Evolutionary conservation across 2,888 invertebrate species (phyloP), one percentile per base, ranked within the genome.

Genomic region (Elegia similella): DNA sequence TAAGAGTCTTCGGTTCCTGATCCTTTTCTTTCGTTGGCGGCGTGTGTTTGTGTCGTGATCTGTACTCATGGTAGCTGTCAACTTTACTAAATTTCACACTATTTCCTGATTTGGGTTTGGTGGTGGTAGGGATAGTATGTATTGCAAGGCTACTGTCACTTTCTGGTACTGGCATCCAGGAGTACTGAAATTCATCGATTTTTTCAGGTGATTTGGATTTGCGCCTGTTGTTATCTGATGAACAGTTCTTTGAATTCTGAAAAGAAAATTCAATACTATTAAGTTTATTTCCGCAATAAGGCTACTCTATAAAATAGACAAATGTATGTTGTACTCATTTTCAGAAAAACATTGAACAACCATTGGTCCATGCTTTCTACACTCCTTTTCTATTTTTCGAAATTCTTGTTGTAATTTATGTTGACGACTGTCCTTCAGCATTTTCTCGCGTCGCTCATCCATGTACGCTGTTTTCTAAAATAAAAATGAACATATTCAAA

Each of bases 101-200:
- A 56, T 84, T 86, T n/a, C 73, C 76, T 15, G 72, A 61, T 59
- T 82, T 86, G 0, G 72, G 71, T 48, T 74, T 79, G 1, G 77
- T 61, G 16, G 72, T 69, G 7, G 78, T 84, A 1, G 88, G 85
- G 65, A 90, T 82, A 1, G 86, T 80, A 61, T 90, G 91, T 10
- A 88, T 76, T 8, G 83, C 84, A 0, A 88, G 75, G 54, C 76
- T 84, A 1, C 74, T 72, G 55, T 89, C 88, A 50, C 82, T 72
- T n/a, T 90, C 90, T 0, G 90, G 91, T 0, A 89, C 86, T 6
- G 90, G 90, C 86, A 90, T 84, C 90, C 90, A 91, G 7, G 90
- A 88, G 61, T 90, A 91, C 63, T 87, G 80, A 47, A 84, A 74
- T 55, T 76, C 70, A 16, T 67, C 66, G 7, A 59, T 38, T 42